Conservation (phyloP, 2,888 invertebrate species). For the Merodon equestris region DNA sequence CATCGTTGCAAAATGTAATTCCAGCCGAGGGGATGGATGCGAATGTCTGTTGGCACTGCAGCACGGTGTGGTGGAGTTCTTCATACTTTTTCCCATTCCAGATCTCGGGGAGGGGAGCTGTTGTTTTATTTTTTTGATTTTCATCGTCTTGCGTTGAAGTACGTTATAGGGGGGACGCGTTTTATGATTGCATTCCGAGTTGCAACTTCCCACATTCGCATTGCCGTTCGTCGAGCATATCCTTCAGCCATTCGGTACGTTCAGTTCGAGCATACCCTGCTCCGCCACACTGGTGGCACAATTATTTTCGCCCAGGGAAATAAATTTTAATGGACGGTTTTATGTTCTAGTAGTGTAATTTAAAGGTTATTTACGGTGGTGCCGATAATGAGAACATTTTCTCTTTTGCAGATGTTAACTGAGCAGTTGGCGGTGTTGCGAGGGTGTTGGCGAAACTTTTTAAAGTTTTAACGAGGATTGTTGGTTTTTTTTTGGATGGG, state of each 20-base stretch:
- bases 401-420: slow-evolving; percentile 44
- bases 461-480: slow-evolving; percentile 7
- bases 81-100: slow-evolving; percentile 21
- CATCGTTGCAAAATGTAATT: slow-evolving; percentile 55
- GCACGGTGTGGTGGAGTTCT: slow-evolving; percentile 47
- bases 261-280: neutral
- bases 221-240: slow-evolving; percentile 27
- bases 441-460: neutral
- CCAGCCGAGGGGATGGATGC: neutral
- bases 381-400: slow-evolving; percentile 65
- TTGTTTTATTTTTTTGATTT: slow-evolving; percentile 8
- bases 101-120: slow-evolving; percentile 4
- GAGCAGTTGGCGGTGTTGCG: neutral
- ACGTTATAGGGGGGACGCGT: slow-evolving; percentile 47
- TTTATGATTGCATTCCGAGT: slow-evolving; percentile 65
- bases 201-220: slow-evolving; percentile 55
- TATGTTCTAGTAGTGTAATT: slow-evolving; percentile 62
- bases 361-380: slow-evolving; percentile 64
- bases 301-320: slow-evolving; percentile 60
- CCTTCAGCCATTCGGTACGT: slow-evolving; percentile 27
- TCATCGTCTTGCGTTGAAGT: slow-evolving; percentile 35
- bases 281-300: slow-evolving; percentile 44
- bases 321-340: slow-evolving; percentile 66
- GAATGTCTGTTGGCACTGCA: slow-evolving; percentile 14
- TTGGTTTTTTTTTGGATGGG: slow-evolving; percentile 1